A percentile compares a stretch with the other conserved stretches of the same genome.
These are phyloP conservation scores for Lycocorax pyrrhopterus DNA, from an alignment of 2,113 vertebrate species.

Conservation along the genomic window DNA sequence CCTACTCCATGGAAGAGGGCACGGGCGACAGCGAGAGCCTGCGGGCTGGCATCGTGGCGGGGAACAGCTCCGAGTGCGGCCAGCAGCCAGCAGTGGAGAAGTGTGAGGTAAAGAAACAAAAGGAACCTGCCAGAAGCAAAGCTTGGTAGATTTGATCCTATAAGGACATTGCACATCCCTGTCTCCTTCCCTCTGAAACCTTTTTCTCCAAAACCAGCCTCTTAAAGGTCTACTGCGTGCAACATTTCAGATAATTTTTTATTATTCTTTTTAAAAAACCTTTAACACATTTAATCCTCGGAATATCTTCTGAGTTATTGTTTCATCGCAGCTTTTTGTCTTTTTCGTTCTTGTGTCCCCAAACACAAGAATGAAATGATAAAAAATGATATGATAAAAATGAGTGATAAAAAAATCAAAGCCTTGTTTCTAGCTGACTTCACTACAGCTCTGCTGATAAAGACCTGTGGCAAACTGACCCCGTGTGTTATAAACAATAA, in stretches of 20 bases:
- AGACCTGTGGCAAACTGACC: neutral
- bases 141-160: neutral
- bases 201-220: neutral
- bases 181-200: neutral
- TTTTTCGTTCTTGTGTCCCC: neutral
- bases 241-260: neutral
- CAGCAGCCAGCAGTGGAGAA: slow-evolving; percentile 94
- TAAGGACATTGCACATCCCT: neutral
- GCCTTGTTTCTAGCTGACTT: neutral
- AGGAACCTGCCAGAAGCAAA: neutral
- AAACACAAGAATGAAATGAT: neutral
- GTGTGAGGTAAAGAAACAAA: slow-evolving; percentile 84
- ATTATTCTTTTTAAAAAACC: neutral
- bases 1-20: slow-evolving; percentile 90
- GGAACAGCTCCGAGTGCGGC: slow-evolving; percentile 91
- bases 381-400: too few species aligned
- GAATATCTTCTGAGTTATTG: neutral
- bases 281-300: neutral
- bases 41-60: slow-evolving; percentile 77
- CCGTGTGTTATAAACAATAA: neutral
- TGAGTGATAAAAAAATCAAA: neutral
- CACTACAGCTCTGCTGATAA: neutral
- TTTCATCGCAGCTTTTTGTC: neutral
- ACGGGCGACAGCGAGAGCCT: slow-evolving; percentile 89
- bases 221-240: neutral